A percentile compares a stretch with the other conserved stretches of the same genome.
Evolutionary conservation across 1,140 invertebrate genomes (phyloP).

Genomic region (Hyles vespertilio): DNA sequence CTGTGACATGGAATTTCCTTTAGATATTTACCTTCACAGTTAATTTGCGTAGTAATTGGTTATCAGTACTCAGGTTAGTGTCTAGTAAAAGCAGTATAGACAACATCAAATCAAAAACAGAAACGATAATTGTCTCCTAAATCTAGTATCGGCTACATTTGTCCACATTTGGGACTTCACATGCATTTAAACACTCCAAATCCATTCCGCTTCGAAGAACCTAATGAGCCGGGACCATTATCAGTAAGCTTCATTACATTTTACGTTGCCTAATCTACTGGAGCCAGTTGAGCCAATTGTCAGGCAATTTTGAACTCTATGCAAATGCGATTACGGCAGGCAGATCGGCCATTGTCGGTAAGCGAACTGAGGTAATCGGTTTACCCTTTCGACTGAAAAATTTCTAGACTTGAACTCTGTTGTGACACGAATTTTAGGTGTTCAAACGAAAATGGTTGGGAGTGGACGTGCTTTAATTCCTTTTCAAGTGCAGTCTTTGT

Average conservation of each 20-base stretch:
- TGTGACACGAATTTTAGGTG: conserved; percentile 9
- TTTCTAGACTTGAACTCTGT: conserved; percentile 26
- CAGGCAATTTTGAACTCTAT: conserved; percentile 47
- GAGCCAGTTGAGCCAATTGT: conserved; percentile 27
- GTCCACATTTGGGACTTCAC: conserved; percentile 6
- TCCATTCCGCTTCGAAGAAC: conserved; percentile 32
- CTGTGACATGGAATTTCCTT: too few species aligned
- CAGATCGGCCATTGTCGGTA: conserved; percentile 29
- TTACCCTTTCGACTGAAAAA: conserved; percentile 42
- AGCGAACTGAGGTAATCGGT: conserved; percentile 42
- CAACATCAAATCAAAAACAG: too few species aligned
- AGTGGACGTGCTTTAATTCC: conserved; percentile 18
- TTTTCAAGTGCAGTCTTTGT: too few species aligned
- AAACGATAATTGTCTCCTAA: too few species aligned
- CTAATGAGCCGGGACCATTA: conserved; percentile 57
- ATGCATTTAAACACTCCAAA: conserved; percentile 14
- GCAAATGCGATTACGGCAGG: conserved; percentile 42
- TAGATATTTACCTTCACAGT: too few species aligned
- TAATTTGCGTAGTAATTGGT: too few species aligned
- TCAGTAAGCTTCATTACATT: conserved; percentile 64
- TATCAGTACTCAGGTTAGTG: too few species aligned
- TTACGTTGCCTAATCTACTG: conserved; percentile 48
- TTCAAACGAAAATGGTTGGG: conserved; percentile 21
- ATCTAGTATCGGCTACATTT: too few species aligned
- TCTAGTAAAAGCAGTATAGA: too few species aligned